Evolutionary conservation across 1,140 invertebrate species (phyloP).

Genomic region (Drosophila bifasciata): DNA sequence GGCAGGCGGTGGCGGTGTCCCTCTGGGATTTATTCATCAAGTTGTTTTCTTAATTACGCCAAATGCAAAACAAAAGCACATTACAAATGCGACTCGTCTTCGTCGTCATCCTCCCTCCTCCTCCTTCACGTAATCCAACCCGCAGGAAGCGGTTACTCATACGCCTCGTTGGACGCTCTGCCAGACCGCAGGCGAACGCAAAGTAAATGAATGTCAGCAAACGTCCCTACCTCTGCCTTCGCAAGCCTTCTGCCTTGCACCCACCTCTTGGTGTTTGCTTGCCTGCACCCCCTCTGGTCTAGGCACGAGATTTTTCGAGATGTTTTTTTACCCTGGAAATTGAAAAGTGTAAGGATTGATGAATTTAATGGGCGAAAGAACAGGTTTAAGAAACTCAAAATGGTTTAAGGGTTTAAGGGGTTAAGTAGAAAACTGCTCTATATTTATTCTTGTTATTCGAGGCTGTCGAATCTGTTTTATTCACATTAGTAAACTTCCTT

Average conservation of each 20-base stretch:
- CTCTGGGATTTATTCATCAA: slow-evolving; percentile 50
- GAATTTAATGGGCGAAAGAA: too few species aligned
- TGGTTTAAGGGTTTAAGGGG: too few species aligned
- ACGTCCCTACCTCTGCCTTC: slow-evolving; percentile 1
- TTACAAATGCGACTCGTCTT: slow-evolving; percentile 59
- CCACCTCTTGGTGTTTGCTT: slow-evolving; percentile 1
- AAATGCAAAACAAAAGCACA: slow-evolving; percentile 67
- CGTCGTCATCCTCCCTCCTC: too few species aligned
- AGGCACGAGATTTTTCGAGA: slow-evolving; percentile 41
- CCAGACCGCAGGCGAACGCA: slow-evolving; percentile 50
- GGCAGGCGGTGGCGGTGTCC: slow-evolving; percentile 1
- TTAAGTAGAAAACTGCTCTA: too few species aligned
- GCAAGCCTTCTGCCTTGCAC: not conserved
- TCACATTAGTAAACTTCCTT: too few species aligned
- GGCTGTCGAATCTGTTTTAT: too few species aligned
- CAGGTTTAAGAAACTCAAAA: too few species aligned
- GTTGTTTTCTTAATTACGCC: slow-evolving; percentile 75
- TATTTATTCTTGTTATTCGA: too few species aligned
- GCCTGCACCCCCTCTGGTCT: not conserved
- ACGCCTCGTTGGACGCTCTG: slow-evolving; percentile 54
- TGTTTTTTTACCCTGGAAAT: slow-evolving; percentile 16
- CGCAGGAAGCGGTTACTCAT: slow-evolving; percentile 60
- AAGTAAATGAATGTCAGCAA: slow-evolving; percentile 70
- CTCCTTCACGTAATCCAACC: not conserved
- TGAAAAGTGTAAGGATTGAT: too few species aligned